phyloP scores from a whole-genome alignment of 2,113 vertebrate species.

The Synchiropus splendidus region DNA sequence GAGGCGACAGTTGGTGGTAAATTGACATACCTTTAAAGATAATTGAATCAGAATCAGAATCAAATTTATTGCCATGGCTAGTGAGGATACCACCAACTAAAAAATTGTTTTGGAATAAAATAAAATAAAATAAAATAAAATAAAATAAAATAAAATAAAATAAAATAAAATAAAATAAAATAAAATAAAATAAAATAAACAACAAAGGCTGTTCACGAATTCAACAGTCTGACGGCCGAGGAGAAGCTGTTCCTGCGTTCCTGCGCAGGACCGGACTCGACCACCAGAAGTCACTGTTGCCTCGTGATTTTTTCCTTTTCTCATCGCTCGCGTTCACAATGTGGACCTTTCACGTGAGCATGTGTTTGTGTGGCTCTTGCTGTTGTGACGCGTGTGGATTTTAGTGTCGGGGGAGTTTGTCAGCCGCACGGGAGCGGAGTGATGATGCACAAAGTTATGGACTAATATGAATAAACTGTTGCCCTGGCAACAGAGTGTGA shows the following conservation, averaged over 20 bases:
- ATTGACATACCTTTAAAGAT: no score
- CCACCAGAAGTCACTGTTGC: conserved; percentile 43
- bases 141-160: no score
- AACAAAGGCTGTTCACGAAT: no score
- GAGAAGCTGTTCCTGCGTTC: neutral
- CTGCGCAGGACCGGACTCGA: neutral
- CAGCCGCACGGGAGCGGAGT: conserved; percentile 24
- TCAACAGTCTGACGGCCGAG: no score
- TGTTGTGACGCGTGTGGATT: neutral
- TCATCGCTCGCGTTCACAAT: no score
- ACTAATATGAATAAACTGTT: conserved; percentile 71
- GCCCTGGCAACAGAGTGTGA: conserved; percentile 68
- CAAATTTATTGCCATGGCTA: no score
- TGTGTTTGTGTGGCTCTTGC: conserved; percentile 6
- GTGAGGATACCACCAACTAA: no score
- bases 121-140: no score
- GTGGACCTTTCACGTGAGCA: no score
- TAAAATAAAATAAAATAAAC: neutral
- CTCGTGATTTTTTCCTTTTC: conserved; percentile 3
- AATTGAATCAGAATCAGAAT: no score
- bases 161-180: neutral
- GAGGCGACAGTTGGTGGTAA: no score
- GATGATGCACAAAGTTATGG: conserved; percentile 61
- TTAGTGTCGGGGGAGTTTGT: conserved; percentile 6
- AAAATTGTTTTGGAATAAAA: no score